phyloP scores from a whole-genome alignment of 2,113 vertebrate species.

The Archilochus colubris region DNA sequence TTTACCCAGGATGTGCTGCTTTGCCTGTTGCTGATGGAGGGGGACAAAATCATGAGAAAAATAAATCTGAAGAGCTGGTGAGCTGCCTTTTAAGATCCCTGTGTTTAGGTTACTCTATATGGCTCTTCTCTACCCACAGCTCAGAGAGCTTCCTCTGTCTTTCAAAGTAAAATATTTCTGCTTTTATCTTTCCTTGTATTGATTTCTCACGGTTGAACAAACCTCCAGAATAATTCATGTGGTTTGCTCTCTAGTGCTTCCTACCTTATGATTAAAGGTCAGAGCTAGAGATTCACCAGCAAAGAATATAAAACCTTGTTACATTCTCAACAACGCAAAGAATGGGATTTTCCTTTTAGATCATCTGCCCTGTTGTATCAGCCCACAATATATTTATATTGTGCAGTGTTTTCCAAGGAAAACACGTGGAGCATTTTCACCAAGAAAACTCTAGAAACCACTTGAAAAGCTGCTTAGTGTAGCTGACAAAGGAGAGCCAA shows the following conservation, averaged over 20 bases:
- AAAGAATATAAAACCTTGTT: not conserved
- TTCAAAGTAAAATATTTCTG: not conserved
- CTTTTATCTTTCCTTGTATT: not conserved
- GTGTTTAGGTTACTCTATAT: not conserved
- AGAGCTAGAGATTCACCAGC: not conserved
- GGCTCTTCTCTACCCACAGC: not conserved
- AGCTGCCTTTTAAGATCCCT: not conserved
- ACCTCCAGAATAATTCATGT: not conserved
- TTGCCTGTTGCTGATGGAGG: not conserved
- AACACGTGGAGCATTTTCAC: not conserved
- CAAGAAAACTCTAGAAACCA: not conserved
- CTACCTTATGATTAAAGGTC: not conserved
- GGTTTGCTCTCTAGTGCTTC: not conserved
- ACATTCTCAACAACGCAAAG: not conserved
- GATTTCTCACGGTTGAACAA: not conserved
- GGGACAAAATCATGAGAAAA: not conserved
- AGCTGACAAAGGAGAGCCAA: not conserved
- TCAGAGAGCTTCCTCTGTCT: not conserved
- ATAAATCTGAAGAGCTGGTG: not conserved
- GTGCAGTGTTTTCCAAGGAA: not conserved
- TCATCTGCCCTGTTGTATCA: not conserved
- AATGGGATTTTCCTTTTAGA: not conserved
- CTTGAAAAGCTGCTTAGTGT: not conserved
- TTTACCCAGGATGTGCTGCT: not conserved
- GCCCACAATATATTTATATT: not conserved